Evolutionary conservation across 1,140 invertebrate genomes (phyloP).

Genomic region (Agraylea sexmaculata): DNA sequence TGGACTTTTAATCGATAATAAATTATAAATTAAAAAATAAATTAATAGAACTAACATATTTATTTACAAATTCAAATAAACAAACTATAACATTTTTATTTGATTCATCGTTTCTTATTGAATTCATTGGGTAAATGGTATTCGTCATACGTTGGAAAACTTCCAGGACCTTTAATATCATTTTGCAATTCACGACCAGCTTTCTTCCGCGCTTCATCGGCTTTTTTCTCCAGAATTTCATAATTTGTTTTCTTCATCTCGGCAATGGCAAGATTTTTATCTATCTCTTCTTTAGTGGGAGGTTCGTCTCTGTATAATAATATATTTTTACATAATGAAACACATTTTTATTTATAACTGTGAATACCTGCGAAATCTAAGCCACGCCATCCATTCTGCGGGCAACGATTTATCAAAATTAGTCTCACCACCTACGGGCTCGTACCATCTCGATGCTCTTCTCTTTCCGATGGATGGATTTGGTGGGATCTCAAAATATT

Average conservation of each 20-base stretch:
- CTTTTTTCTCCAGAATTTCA: conserved; percentile 45
- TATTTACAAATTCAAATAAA: too few relatives aligned
- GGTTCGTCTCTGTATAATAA: conserved; percentile 40
- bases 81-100: too few relatives aligned
- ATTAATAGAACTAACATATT: too few relatives aligned
- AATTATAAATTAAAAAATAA: too few relatives aligned
- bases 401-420: conserved; percentile 59
- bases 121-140: conserved; percentile 4
- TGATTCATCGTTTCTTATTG: conserved; percentile 6
- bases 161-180: conserved; percentile 12
- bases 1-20: too few relatives aligned
- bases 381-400: conserved; percentile 76
- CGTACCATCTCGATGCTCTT: conserved; percentile 56
- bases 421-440: conserved; percentile 45
- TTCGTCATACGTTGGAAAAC: conserved; percentile 17
- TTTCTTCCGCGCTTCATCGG: conserved; percentile 21
- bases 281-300: conserved; percentile 60
- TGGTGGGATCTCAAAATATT: conserved; percentile 65
- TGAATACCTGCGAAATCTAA: conserved; percentile 50
- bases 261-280: conserved; percentile 54
- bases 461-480: conserved; percentile 45
- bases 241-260: conserved; percentile 63
- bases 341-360: neutral
- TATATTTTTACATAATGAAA: neutral
- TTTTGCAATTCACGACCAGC: neutral